Evolutionary conservation across 2,888 invertebrate species (phyloP), one percentile per base, ranked within the genome.

Genomic region (Cistogaster globosa): DNA sequence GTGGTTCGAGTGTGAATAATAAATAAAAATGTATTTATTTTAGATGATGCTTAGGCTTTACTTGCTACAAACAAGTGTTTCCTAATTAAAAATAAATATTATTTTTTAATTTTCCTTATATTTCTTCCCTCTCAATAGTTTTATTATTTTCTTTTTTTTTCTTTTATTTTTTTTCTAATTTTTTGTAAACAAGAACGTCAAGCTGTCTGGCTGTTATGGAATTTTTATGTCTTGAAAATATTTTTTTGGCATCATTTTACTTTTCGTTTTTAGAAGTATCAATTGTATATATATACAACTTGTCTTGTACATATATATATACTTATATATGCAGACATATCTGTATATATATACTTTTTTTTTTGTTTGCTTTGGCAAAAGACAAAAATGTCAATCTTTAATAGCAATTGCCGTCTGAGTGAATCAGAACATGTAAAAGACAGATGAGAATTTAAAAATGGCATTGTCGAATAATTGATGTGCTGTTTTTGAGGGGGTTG

Each of bases 21-120:
- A 48, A 72, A 62, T 51, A 51, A 32, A 72, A 62, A 11, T 38
- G 2, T 7, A 57, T 16, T 5, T 16, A 51, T 53, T 38, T 60
- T 48, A 48, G 22, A 32, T 65, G 65, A 16, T 76, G n/a, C 57
- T 58, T 63, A 51, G 22, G 22, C n/a, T 48, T 62, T 22, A 48
- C 48, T 53, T 36, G 38, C 18, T 32, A 45, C n/a, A 60, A 0
- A 26, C 38, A 68, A 77, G 58, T 68, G 57, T 69, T 76, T 69
- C 51, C 75, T 82, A 82, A 82, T 76, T 76, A 82, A 82, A 82
- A 82, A 76, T 76, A 82, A 82, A 76, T 69, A 69, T 82, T 82
- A 69, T 69, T 69, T 75, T 71, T 81, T 68, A 68, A 68, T 75
- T 75, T 55, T 60, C 16, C 18, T 36, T 11, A 45, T 32, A 26